Evolutionary conservation across 2,797 vertebrate species (phyloP).

Genomic region (Gambelia wislizenii): DNA sequence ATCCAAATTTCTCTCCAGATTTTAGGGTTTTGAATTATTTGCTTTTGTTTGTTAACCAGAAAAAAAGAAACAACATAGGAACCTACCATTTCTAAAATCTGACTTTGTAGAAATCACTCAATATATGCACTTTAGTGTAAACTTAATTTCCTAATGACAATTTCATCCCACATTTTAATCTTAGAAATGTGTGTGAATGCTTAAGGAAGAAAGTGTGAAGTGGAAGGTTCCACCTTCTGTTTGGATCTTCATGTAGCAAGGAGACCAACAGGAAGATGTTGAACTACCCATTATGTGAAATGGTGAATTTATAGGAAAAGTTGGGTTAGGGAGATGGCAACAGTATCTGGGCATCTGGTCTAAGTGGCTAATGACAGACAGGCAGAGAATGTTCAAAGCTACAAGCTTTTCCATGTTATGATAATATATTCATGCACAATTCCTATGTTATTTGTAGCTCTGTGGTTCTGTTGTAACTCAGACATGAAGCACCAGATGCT

Average conservation of each 20-base stretch:
- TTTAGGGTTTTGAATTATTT: not conserved
- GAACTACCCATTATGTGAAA: not conserved
- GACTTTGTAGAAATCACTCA: not conserved
- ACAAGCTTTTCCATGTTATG: not conserved
- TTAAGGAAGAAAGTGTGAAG: not conserved
- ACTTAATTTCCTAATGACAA: not conserved
- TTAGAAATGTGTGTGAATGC: not conserved
- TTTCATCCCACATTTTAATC: not conserved
- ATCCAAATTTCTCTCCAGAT: not conserved
- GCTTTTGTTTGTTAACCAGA: not conserved
- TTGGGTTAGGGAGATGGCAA: not conserved
- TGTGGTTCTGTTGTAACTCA: slow-evolving; percentile 2
- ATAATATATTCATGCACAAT: slow-evolving; percentile 7
- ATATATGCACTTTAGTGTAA: not conserved
- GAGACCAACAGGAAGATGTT: not conserved
- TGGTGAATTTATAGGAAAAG: not conserved
- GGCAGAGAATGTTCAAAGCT: not conserved
- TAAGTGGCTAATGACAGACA: not conserved
- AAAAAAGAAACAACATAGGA: not conserved
- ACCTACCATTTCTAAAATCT: not conserved
- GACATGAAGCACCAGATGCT: slow-evolving; percentile 1
- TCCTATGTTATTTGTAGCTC: not conserved
- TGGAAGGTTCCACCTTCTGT: not conserved
- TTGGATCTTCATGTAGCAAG: not conserved
- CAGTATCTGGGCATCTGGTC: not conserved